Evolutionary conservation across 2,797 vertebrate genomes (phyloP).

Genomic region (Pteropus rufus): DNA sequence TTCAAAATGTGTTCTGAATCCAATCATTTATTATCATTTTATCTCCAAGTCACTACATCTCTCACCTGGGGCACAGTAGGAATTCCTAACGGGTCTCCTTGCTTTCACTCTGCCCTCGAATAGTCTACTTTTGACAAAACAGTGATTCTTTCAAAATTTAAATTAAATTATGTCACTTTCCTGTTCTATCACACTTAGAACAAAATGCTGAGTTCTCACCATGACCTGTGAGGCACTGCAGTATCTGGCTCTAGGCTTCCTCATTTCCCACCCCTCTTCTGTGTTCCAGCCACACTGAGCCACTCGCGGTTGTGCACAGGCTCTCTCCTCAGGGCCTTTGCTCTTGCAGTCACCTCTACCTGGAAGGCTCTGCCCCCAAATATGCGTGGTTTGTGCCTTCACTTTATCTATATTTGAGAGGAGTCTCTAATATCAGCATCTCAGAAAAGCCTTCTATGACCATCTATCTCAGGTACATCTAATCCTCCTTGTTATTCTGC

Average conservation of each 20-base stretch:
- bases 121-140: background rate
- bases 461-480: background rate
- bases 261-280: background rate
- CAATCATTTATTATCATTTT: background rate
- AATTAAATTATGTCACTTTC: background rate
- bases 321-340: background rate
- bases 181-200: background rate
- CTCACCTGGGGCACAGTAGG: background rate
- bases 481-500: background rate
- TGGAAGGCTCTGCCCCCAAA: background rate
- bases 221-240: background rate
- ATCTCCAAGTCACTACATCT: background rate
- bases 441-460: background rate
- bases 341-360: background rate
- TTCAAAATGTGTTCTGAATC: background rate
- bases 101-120: background rate
- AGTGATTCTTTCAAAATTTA: background rate
- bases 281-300: background rate
- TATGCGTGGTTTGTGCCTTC: background rate
- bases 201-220: background rate
- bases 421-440: background rate
- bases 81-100: background rate
- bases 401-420: background rate
- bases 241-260: background rate
- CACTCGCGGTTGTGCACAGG: background rate